Conservation (phyloP, 2,888 invertebrate genomes). For the Pristionchus japonicus region DNA sequence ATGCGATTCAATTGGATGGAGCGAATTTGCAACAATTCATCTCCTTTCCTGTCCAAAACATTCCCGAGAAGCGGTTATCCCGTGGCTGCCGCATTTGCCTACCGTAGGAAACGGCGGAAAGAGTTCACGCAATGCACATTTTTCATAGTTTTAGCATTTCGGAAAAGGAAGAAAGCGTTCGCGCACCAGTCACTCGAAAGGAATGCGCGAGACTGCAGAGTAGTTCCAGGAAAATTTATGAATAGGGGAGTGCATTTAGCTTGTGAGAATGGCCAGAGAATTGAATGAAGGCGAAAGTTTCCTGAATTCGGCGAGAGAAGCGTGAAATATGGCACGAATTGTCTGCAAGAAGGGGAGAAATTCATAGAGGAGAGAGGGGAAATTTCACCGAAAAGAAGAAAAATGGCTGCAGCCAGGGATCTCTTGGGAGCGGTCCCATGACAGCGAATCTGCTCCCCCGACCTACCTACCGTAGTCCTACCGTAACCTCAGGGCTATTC, state of each 20-base stretch:
- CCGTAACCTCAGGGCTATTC: not conserved
- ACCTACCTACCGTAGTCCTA: not conserved
- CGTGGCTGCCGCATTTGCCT: not conserved
- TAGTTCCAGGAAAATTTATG: not conserved
- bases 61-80: not conserved
- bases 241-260: not conserved
- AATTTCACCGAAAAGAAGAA: not conserved
- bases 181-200: not conserved
- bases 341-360: not conserved
- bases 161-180: not conserved
- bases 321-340: constrained; percentile 4
- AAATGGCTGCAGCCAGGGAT: not conserved
- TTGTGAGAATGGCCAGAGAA: not conserved
- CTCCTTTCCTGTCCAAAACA: not conserved
- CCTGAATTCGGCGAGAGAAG: not conserved
- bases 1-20: not conserved
- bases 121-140: not conserved
- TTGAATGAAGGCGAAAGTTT: not conserved
- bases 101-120: not conserved
- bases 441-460: not conserved
- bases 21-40: not conserved
- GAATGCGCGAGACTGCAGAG: not conserved
- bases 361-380: not conserved
- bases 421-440: not conserved
- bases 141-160: not conserved